Evolutionary conservation across 1,140 invertebrate genomes (phyloP).

Genomic region (Procambarus virginalis): DNA sequence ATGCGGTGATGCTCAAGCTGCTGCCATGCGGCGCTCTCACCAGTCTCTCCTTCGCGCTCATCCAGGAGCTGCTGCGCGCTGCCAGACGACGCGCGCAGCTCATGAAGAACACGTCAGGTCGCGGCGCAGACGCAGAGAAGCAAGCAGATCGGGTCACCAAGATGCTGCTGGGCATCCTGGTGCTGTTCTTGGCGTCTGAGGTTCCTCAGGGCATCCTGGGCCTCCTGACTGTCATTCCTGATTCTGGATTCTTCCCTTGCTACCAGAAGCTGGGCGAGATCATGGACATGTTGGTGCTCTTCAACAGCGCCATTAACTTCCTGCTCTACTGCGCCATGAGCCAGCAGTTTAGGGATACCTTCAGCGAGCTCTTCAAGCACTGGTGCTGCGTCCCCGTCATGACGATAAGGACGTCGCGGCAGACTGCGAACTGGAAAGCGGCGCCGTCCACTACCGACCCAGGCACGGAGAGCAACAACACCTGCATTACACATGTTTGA

Average conservation of each 20-base stretch:
- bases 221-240: constrained; percentile 83
- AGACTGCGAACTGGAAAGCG: constrained; percentile 35
- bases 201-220: constrained; percentile 90
- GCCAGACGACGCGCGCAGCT: constrained; percentile 66
- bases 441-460: constrained; percentile 6
- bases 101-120: constrained; percentile 43
- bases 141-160: constrained; percentile 76
- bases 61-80: constrained; percentile 80
- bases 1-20: constrained; percentile 87
- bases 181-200: constrained; percentile 75
- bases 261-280: constrained; percentile 89
- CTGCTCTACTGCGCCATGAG: constrained; percentile 96
- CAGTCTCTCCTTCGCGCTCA: constrained; percentile 84
- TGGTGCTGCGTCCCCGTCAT: constrained; percentile 29
- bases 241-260: constrained; percentile 84
- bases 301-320: constrained; percentile 95
- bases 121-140: constrained; percentile 55
- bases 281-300: constrained; percentile 92
- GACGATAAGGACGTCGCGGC: constrained; percentile 77
- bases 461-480: constrained; percentile 57
- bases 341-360: constrained; percentile 92
- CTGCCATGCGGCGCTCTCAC: constrained; percentile 88
- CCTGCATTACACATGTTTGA: constrained; percentile 55
- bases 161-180: constrained; percentile 80
- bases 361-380: constrained; percentile 81